Conservation (phyloP, 2,113 vertebrate species). For the Halichoeres trimaculatus region DNA sequence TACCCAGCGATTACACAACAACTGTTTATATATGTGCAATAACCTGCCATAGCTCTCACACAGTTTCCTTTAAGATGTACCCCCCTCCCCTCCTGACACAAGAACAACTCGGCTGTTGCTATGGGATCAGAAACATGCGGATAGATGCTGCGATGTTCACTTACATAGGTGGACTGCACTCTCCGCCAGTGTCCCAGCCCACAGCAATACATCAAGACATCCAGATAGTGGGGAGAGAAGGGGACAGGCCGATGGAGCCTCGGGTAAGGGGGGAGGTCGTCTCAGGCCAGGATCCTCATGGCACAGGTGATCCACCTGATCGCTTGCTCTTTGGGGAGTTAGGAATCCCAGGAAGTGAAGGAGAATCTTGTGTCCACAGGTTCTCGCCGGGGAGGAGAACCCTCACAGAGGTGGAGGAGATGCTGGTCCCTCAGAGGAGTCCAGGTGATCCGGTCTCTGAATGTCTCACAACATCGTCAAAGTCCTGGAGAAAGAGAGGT, state of each 20-base stretch:
- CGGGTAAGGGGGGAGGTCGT: constrained; percentile 38
- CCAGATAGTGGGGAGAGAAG: constrained; percentile 71
- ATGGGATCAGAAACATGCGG: constrained; percentile 45
- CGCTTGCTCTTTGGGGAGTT: constrained; percentile 18
- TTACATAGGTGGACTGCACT: constrained; percentile 98
- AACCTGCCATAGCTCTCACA: not conserved
- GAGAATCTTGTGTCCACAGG: constrained; percentile 34
- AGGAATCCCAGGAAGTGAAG: not conserved
- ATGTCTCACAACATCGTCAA: constrained; percentile 26
- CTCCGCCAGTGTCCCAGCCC: constrained; percentile 96
- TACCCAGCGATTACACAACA: not conserved
- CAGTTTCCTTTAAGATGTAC: not conserved
- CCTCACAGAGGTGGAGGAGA: not conserved
- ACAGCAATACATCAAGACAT: constrained; percentile 99
- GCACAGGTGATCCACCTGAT: constrained; percentile 61
- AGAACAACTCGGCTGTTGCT: constrained; percentile 58
- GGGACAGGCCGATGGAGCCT: constrained; percentile 61
- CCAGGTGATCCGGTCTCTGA: constrained; percentile 13
- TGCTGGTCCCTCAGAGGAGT: constrained; percentile 22
- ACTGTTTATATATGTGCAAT: not conserved
- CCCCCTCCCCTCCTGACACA: not conserved
- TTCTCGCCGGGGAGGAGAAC: constrained; percentile 31
- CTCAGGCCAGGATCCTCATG: constrained; percentile 64
- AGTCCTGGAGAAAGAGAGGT: constrained; percentile 20
- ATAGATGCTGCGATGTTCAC: constrained; percentile 73